These are phyloP conservation scores for Sphenopsis melanotis DNA, from an alignment of 2,797 vertebrate genomes.

Conservation along the genomic window DNA sequence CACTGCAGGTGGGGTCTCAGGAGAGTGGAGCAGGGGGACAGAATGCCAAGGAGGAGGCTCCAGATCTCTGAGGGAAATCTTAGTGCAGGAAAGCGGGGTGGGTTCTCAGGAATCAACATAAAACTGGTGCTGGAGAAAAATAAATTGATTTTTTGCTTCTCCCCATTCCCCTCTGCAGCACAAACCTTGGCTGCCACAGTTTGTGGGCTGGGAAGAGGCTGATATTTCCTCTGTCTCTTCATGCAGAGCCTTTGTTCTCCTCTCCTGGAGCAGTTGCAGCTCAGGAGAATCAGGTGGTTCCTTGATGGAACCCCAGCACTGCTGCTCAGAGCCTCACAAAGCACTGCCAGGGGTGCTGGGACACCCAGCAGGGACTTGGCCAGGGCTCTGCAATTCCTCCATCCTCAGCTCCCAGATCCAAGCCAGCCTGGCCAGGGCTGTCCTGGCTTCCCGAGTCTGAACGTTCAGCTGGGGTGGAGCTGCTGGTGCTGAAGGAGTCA, in stretches of 20 bases:
- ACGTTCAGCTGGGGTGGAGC: neutral
- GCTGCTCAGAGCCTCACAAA: neutral
- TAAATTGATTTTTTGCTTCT: neutral
- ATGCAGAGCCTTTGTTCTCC: neutral
- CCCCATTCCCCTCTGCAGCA: neutral
- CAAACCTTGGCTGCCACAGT: neutral
- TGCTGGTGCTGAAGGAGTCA: accelerated
- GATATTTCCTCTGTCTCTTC: neutral
- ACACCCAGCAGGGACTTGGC: neutral
- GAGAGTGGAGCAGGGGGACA: neutral
- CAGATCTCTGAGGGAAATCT: neutral
- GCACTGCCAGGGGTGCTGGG: neutral
- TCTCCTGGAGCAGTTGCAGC: neutral
- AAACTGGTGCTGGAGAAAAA: neutral
- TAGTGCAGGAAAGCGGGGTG: neutral
- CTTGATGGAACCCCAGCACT: neutral
- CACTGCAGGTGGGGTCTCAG: neutral
- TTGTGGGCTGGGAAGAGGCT: neutral
- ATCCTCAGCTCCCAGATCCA: neutral
- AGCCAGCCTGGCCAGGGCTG: neutral
- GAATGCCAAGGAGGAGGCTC: neutral
- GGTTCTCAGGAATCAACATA: neutral
- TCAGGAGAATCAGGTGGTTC: neutral
- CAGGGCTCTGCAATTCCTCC: neutral
- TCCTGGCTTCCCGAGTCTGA: neutral